phyloP scores from a whole-genome alignment of 2,113 vertebrate species.

The Chaetorhynchus papuensis region DNA sequence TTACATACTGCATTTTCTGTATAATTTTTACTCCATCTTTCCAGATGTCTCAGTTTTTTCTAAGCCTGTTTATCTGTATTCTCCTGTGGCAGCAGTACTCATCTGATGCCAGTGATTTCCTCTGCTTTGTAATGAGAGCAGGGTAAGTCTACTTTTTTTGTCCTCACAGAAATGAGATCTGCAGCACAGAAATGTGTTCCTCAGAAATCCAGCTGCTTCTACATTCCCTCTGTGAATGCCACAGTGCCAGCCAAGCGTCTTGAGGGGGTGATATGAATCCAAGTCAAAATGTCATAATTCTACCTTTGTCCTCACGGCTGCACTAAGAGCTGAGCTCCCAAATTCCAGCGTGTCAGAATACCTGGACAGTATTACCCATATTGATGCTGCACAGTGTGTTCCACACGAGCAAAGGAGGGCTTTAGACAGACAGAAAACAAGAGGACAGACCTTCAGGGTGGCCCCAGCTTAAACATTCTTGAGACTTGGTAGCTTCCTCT shows the following conservation, averaged over 20 bases:
- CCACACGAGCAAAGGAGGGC: neutral
- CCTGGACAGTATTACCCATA: rapidly evolving
- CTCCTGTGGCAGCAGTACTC: neutral
- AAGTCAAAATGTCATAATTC: neutral
- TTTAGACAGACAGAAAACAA: neutral
- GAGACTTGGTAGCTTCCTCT: neutral
- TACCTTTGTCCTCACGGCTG: neutral
- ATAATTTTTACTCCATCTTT: neutral
- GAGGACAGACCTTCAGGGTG: neutral
- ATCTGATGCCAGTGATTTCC: neutral
- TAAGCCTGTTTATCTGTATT: conserved; percentile 10
- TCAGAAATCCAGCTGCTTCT: neutral
- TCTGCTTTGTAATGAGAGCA: neutral
- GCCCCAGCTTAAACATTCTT: neutral
- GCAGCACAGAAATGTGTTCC: neutral
- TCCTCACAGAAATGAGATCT: neutral
- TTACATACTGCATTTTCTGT: neutral
- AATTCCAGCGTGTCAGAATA: neutral
- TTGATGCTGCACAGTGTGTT: neutral
- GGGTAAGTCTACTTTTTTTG: neutral
- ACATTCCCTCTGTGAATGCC: neutral
- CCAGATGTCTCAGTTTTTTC: neutral
- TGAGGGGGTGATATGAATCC: neutral
- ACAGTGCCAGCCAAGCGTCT: neutral
- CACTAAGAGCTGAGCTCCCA: neutral